phyloP scores from a whole-genome alignment of 2,797 vertebrate species.

The Triplophysa yarkandensis region DNA sequence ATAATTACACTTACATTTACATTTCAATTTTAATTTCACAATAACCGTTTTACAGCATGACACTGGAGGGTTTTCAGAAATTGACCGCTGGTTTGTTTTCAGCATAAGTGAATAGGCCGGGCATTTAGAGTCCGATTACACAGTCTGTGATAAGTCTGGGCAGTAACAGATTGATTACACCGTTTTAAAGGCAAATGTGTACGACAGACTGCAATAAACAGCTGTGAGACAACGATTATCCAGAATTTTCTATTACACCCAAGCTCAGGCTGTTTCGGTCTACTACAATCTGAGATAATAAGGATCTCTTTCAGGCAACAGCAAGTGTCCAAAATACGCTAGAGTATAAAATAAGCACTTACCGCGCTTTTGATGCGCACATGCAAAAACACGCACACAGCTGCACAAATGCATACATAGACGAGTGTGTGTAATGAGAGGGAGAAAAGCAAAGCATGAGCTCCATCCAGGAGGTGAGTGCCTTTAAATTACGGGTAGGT shows the following conservation, averaged over 20 bases:
- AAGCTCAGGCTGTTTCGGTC: slow-evolving; percentile 21
- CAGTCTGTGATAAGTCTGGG: neutral
- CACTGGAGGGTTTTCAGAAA: neutral
- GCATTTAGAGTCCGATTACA: neutral
- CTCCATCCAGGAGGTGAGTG: slow-evolving; percentile 50
- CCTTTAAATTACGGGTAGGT: slow-evolving; percentile 63
- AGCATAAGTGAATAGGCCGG: slow-evolving; percentile 1
- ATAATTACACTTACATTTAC: neutral
- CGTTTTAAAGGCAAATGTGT: neutral
- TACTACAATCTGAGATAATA: slow-evolving; percentile 21
- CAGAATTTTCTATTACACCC: slow-evolving; percentile 18
- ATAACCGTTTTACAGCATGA: neutral
- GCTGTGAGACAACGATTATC: slow-evolving; percentile 8
- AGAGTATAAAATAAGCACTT: slow-evolving; percentile 43
- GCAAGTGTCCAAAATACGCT: slow-evolving; percentile 26
- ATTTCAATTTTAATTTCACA: neutral
- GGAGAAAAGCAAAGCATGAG: slow-evolving; percentile 10
- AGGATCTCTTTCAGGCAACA: slow-evolving; percentile 41
- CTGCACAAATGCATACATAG: slow-evolving; percentile 25
- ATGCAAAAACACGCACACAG: slow-evolving; percentile 1
- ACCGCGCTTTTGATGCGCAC: neutral
- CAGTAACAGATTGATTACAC: slow-evolving; percentile 15
- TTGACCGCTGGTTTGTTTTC: slow-evolving; percentile 27
- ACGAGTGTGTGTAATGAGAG: neutral
- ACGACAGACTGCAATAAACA: neutral